Percentiles rank a stretch among this genome's conserved stretches.
Evolutionary conservation across 2,797 vertebrate species (phyloP).

Genomic region (Eulemur albifrons): DNA sequence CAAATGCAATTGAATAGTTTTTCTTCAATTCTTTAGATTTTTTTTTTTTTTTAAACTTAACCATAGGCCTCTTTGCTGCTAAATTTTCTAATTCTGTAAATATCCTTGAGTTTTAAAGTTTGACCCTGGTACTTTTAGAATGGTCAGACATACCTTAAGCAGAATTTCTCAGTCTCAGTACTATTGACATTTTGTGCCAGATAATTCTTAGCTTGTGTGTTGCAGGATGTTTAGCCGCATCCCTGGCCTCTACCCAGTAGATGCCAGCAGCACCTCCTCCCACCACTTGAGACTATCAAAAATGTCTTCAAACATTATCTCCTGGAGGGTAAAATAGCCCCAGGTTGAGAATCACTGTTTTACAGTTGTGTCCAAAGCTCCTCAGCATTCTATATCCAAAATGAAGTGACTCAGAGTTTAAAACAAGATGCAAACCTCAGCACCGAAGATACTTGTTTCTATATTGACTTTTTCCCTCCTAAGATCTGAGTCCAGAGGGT

Average conservation of each 20-base stretch:
- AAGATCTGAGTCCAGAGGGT: neutral
- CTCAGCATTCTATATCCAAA: neutral
- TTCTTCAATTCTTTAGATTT: neutral
- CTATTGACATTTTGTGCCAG: neutral
- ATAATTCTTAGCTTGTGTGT: neutral
- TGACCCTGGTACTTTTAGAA: neutral
- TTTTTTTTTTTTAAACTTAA: neutral
- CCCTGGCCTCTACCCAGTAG: neutral
- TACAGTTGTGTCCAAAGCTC: neutral
- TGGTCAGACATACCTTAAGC: neutral
- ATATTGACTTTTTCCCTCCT: neutral
- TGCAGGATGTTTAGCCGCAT: neutral
- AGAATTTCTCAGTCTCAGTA: neutral
- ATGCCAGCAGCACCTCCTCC: neutral
- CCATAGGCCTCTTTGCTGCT: neutral
- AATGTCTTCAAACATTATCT: neutral
- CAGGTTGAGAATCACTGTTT: neutral
- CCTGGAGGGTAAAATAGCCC: neutral
- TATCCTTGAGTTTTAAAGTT: neutral
- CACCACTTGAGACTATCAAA: neutral
- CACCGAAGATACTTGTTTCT: neutral
- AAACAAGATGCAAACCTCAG: neutral
- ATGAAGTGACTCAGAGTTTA: neutral
- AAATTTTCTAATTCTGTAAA: neutral
- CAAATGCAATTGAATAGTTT: constrained; percentile 16